Base-by-base conservation (phyloP, 2,113 vertebrate species). In the Podarcis muralis region DNA sequence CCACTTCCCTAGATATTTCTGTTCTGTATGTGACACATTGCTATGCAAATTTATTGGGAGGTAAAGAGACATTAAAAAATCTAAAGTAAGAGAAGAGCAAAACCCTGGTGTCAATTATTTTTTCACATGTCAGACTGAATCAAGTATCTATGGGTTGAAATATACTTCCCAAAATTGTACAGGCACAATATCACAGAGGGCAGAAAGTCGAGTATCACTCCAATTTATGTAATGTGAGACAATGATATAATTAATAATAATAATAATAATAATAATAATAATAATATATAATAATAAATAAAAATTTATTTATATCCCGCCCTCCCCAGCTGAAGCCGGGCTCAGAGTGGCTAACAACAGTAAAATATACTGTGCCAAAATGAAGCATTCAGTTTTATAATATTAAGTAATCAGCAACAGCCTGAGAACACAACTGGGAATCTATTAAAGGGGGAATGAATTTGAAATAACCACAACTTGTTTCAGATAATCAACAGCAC, bases 381-480 rank as follows among this genome's bases (percentile, higher is more conserved):
- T 53, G 35, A 57, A 1, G 18, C n/a, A 57, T 65, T 48, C 37
- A 65, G 43, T 81, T 88, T 40, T 74, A 27, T 0, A 0, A 2
- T 37, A 65, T 30, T 62, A 40, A 4, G 23, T 90, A 35, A 84
- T 83, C 0, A 0, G 0, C 59, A 53, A 62, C 48, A 57, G 32
- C 40, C 0, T 57, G 23, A 77, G 69, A 66, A 66, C 53, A 75
- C 69, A 57, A 76, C 3, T 23, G 79, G 59, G 87, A 77, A 30
- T 0, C 48, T 84, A 81, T 59, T 80, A 87, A 16, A 76, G 27
- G 5, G 0, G 0, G 69, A 30, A 37, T 81, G 59, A 0, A 22
- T 68, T 16, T 40, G 27, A 62, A 18, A 62, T 30, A n/a, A 85
- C 23, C 30, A 48, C 30, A 86, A 65, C 32, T 85, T 75, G 81